Evolutionary conservation across 92 coral and sea anemone genomes (phyloP).

Genomic region (Epizoanthus ramosus): DNA sequence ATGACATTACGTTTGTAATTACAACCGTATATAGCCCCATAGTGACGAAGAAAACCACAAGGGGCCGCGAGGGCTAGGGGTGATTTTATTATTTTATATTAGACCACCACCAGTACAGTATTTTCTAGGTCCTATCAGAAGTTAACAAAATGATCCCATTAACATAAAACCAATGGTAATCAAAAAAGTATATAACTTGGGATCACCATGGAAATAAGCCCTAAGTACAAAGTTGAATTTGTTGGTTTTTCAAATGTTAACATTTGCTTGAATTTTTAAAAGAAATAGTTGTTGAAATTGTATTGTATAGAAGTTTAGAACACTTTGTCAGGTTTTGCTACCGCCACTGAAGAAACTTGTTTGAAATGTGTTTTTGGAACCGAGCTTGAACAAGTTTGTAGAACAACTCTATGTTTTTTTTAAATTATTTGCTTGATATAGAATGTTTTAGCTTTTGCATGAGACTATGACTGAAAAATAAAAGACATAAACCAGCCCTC

Average conservation of each 20-base stretch:
- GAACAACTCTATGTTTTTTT: no score
- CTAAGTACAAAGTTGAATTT: neutral
- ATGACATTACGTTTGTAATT: neutral
- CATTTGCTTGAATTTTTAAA: neutral
- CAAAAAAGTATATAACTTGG: no score
- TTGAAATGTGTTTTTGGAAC: neutral
- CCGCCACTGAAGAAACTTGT: neutral
- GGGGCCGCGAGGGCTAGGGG: no score
- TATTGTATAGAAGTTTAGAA: no score
- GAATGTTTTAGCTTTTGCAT: no score
- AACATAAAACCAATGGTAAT: neutral
- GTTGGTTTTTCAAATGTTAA: neutral
- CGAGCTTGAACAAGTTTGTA: no score
- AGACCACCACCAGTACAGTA: neutral
- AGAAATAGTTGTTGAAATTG: neutral
- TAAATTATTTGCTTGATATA: no score
- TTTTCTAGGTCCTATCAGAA: neutral
- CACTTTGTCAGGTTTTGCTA: neutral
- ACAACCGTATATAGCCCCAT: neutral
- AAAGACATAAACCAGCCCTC: conserved; percentile 19
- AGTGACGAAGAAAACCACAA: no score
- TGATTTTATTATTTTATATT: no score
- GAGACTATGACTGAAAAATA: no score
- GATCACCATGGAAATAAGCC: no score
- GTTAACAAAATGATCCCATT: neutral